Base-by-base conservation (phyloP, 2,888 invertebrate genomes). In the Serrognathus titanus region DNA sequence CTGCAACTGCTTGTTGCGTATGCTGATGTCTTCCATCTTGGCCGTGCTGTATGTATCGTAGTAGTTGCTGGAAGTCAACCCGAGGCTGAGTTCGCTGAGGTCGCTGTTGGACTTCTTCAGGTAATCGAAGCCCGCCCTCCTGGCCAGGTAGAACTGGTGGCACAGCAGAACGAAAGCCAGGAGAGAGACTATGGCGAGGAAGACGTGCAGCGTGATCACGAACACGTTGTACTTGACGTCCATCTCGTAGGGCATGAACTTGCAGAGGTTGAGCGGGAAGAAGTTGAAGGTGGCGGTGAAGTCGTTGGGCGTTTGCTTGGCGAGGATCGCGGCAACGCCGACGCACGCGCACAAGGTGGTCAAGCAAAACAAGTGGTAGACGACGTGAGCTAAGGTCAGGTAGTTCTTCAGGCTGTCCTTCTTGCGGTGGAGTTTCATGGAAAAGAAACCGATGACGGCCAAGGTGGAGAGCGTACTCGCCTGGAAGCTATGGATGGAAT, bases 251-350 rank as follows among this genome's bases (percentile, higher is more conserved):
- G 81, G 80, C 69, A 81, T 75, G 62, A 80, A 76, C 47, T 69
- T 72, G 66, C 81, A 82, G 24, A 16, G 13, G 13, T 58, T 54
- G 24, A 57, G 9, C 36, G 58, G 53, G 47, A 58, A 58, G 9
- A 31, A 53, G 48, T 36, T 53, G 37, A 51, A 54, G 47, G 46
- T 58, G 10, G 49, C 51, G 11, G 47, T 35, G 47, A 53, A 63
- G 12, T 62, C 61, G 12, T 59, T 48, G 39, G 51, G 55, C 38
- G 62, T 58, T 40, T 53, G 69, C 53, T 74, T 74, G 1, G 81
- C 81, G 56, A 82, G 71, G 13, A 82, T 76, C 12, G 81, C 80
- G 10, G 82, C 82, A 0, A 81, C 79, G 0, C 82, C 82, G 2
- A 82, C 81, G 66, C 82, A 79, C 2, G 79, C 77, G 59, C 81